A percentile compares a stretch with the other conserved stretches of the same genome.
Conservation (phyloP, 2,888 invertebrate species). For the Gibbula magus region DNA sequence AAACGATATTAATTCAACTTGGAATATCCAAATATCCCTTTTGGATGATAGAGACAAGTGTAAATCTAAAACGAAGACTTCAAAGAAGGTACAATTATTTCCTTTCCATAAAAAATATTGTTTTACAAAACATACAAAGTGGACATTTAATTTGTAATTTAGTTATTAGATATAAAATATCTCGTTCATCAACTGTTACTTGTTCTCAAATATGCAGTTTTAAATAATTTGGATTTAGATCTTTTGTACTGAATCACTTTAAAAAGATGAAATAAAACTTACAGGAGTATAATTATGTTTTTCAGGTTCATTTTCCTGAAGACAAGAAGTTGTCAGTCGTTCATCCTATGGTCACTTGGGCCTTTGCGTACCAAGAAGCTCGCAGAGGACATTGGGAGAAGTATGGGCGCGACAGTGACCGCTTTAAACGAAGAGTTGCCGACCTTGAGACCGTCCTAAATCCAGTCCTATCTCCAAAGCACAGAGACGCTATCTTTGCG, state of each 20-base stretch:
- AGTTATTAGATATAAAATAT: no score
- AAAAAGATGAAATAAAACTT: no score
- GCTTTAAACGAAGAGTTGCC: conserved; percentile 56
- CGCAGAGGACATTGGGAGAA: conserved; percentile 66
- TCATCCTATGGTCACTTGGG: conserved; percentile 50
- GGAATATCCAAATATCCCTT: conserved; percentile 44
- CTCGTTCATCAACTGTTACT: no score
- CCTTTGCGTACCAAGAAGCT: conserved; percentile 55
- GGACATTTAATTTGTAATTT: no score
- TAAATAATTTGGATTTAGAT: no score
- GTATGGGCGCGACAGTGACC: conserved; percentile 56
- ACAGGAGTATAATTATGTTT: background rate
- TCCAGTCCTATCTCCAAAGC: conserved; percentile 44
- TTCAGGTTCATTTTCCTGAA: conserved; percentile 57
- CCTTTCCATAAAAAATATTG: no score
- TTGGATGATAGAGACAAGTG: background rate
- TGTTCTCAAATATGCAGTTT: no score
- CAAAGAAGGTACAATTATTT: conserved; percentile 35
- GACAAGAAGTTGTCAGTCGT: conserved; percentile 48
- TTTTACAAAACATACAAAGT: no score
- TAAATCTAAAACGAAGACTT: background rate
- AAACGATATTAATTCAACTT: conserved; percentile 49
- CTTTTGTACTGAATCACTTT: no score
- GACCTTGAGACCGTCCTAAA: conserved; percentile 45
- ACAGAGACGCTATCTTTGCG: conserved; percentile 40